phyloP scores from a whole-genome alignment of 2,888 invertebrate species.

The Aplocera efformata region DNA sequence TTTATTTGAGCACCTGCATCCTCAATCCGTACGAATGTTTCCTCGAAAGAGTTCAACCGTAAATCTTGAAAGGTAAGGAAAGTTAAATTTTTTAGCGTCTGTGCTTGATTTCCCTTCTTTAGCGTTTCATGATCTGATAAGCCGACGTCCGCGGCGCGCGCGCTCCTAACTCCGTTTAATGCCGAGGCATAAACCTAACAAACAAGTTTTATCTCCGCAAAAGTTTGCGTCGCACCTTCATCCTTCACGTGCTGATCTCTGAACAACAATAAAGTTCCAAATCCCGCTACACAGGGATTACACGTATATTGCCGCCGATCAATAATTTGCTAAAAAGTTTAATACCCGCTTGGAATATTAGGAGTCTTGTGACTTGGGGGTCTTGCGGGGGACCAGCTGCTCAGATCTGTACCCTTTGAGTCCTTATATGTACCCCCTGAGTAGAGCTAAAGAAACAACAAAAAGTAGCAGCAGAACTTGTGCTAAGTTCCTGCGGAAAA shows the following conservation, averaged over 20 bases:
- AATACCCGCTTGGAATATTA: conserved; percentile 1
- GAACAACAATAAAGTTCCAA: conserved; percentile 64
- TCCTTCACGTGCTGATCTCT: conserved; percentile 71
- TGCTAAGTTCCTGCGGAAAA: too few species aligned
- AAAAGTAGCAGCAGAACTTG: too few species aligned
- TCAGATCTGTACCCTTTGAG: too few species aligned
- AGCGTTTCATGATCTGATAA: conserved; percentile 45
- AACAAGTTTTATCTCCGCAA: conserved; percentile 72
- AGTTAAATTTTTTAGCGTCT: conserved; percentile 27
- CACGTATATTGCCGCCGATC: conserved; percentile 32
- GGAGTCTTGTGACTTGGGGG: conserved; percentile 4
- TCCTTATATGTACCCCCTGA: too few species aligned
- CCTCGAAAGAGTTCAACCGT: conserved; percentile 21
- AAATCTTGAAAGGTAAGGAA: conserved; percentile 27
- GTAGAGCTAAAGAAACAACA: too few species aligned
- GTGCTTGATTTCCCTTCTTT: conserved; percentile 30
- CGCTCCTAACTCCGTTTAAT: conserved; percentile 45
- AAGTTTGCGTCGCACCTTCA: conserved; percentile 70
- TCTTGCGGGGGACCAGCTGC: too few species aligned
- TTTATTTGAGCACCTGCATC: conserved; percentile 24
- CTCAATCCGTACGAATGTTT: conserved; percentile 19
- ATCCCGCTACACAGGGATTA: conserved; percentile 47
- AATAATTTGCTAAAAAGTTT: conserved; percentile 16
- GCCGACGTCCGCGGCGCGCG: conserved; percentile 33
- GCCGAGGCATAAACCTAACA: conserved; percentile 59